These are phyloP conservation scores for Harpagoxenus sublaevis DNA, from an alignment of 2,888 invertebrate genomes.

Conservation along the genomic window DNA sequence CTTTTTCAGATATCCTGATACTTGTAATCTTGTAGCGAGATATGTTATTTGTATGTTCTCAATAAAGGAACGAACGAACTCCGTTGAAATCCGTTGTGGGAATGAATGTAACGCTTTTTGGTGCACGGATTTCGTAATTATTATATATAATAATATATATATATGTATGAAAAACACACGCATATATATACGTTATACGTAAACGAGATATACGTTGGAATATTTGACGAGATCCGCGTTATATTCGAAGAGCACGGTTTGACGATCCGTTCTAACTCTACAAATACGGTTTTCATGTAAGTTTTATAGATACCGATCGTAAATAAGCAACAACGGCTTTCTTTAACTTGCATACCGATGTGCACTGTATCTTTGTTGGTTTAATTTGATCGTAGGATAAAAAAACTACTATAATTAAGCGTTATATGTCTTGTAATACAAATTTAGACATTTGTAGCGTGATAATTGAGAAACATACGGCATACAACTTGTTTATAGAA, in stretches of 20 bases:
- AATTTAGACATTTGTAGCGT: constrained; percentile 81
- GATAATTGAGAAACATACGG: constrained; percentile 72
- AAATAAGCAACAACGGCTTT: constrained; percentile 49
- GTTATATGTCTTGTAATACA: constrained; percentile 76
- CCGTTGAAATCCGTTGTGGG: background rate
- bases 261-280: constrained; percentile 18
- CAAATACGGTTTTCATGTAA: constrained; percentile 72
- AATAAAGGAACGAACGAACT: constrained; percentile 25
- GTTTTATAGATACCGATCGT: constrained; percentile 69
- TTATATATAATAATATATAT: constrained; percentile 1
- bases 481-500: constrained; percentile 78
- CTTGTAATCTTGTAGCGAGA: constrained; percentile 38
- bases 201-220: constrained; percentile 1
- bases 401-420: constrained; percentile 62
- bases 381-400: constrained; percentile 59
- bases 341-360: constrained; percentile 61
- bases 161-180: background rate
- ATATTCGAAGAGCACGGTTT: constrained; percentile 32
- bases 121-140: constrained; percentile 39
- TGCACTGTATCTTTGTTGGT: constrained; percentile 62
- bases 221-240: constrained; percentile 22
- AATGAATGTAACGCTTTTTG: constrained; percentile 36
- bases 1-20: constrained; percentile 28
- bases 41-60: constrained; percentile 37
- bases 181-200: background rate